Conservation (phyloP, 2,888 invertebrate species). For the Mythimna albipuncta region DNA sequence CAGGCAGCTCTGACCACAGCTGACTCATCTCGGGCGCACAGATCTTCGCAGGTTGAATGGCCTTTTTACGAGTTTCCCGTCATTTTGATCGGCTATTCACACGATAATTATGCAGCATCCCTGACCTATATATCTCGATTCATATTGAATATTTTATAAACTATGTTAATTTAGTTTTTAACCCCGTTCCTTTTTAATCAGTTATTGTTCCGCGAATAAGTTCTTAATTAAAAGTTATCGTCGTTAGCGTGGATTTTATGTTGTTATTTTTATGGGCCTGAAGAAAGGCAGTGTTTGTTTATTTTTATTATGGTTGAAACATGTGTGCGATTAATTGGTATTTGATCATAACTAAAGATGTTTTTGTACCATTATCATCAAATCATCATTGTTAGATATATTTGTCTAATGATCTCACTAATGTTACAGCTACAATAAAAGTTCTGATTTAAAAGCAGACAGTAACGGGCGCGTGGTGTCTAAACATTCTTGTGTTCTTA, state of each 20-base stretch:
- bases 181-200: slow-evolving; percentile 56
- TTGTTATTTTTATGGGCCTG: neutral
- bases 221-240: slow-evolving; percentile 30
- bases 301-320: neutral
- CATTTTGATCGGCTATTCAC: slow-evolving; percentile 55
- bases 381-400: neutral
- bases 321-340: neutral
- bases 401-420: neutral
- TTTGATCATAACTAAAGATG: neutral
- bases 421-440: neutral
- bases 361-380: neutral
- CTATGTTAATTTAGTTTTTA: slow-evolving; percentile 62
- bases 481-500: neutral
- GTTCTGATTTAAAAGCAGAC: neutral
- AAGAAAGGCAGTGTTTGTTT: slow-evolving; percentile 1
- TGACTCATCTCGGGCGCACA: slow-evolving; percentile 26
- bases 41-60: slow-evolving; percentile 41
- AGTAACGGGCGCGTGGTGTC: neutral
- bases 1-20: slow-evolving; percentile 47
- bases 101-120: slow-evolving; percentile 68
- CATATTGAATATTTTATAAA: slow-evolving; percentile 65
- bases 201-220: slow-evolving; percentile 51
- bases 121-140: slow-evolving; percentile 65
- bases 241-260: slow-evolving; percentile 25
- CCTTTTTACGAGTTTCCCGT: slow-evolving; percentile 45